Conservation (phyloP, 2,888 invertebrate genomes). For the Ichneumoninae sp. region DNA sequence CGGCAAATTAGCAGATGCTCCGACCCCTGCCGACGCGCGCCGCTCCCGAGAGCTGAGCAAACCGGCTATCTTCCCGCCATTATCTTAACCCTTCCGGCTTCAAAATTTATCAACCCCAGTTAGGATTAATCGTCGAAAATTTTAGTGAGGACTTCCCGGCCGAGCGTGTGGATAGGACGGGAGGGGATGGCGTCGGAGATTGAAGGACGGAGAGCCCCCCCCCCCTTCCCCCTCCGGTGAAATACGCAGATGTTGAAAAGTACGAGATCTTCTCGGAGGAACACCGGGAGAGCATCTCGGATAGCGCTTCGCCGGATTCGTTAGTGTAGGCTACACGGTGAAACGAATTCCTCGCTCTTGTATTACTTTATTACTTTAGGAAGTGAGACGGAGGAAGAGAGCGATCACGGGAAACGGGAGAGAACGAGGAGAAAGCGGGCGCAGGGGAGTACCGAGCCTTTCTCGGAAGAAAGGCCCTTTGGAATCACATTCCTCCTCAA, state of each 20-base stretch:
- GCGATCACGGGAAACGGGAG: neutral
- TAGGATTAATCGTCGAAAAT: slow-evolving; percentile 74
- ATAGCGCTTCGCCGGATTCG: slow-evolving; percentile 57
- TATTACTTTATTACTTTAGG: slow-evolving; percentile 68
- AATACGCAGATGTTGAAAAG: slow-evolving; percentile 42
- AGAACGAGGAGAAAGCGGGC: slow-evolving; percentile 9
- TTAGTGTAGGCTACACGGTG: slow-evolving; percentile 62
- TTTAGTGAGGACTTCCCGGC: slow-evolving; percentile 23
- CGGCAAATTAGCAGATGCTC: slow-evolving; percentile 72
- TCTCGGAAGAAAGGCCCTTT: slow-evolving; percentile 70
- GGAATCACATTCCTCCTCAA: slow-evolving; percentile 73
- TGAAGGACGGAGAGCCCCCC: slow-evolving; percentile 3
- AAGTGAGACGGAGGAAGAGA: slow-evolving; percentile 37
- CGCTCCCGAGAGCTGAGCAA: slow-evolving; percentile 41
- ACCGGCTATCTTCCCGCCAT: slow-evolving; percentile 72
- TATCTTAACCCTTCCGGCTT: slow-evolving; percentile 73
- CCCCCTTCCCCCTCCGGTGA: neutral
- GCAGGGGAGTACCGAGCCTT: slow-evolving; percentile 38
- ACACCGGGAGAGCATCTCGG: slow-evolving; percentile 33
- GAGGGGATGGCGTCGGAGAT: neutral
- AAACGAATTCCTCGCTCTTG: slow-evolving; percentile 67
- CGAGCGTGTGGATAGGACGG: neutral
- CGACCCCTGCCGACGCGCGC: neutral
- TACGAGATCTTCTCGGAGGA: slow-evolving; percentile 22
- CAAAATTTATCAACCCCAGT: slow-evolving; percentile 73